Conservation (phyloP, 2,888 invertebrate genomes). For the Brachycybe producta region DNA sequence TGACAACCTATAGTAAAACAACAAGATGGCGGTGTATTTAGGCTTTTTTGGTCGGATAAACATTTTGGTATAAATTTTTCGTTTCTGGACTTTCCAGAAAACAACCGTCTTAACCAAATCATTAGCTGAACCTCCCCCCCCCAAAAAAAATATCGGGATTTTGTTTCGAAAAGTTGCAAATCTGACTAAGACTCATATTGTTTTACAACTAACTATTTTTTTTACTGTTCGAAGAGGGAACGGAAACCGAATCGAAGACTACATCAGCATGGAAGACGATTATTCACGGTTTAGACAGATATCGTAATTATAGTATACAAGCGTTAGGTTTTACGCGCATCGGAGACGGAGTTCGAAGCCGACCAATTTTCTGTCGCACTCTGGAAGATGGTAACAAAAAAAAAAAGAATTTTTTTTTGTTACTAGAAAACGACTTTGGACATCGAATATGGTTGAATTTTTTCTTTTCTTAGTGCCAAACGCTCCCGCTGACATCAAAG, state of each 20-base stretch:
- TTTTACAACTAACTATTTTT: too few species aligned
- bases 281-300: slow-evolving; percentile 25
- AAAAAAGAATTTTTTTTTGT: neutral
- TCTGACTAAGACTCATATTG: too few species aligned
- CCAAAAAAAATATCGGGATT: too few species aligned
- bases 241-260: slow-evolving; percentile 14
- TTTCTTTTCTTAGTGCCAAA: slow-evolving; percentile 30
- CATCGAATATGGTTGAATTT: neutral
- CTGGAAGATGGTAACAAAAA: slow-evolving; percentile 30
- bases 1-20: too few species aligned
- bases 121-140: too few species aligned
- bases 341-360: slow-evolving; percentile 33
- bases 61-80: too few species aligned
- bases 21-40: too few species aligned
- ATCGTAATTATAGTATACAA: slow-evolving; percentile 36
- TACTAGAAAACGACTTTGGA: neutral
- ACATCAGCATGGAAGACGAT: slow-evolving; percentile 19
- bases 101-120: too few species aligned
- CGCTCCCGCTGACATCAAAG: slow-evolving; percentile 34
- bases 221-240: too few species aligned
- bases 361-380: slow-evolving; percentile 31
- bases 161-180: too few species aligned
- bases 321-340: slow-evolving; percentile 34
- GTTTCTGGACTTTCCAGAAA: too few species aligned
- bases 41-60: too few species aligned